phyloP scores from a whole-genome alignment of 2,888 invertebrate genomes.

The Mamestra brassicae region DNA sequence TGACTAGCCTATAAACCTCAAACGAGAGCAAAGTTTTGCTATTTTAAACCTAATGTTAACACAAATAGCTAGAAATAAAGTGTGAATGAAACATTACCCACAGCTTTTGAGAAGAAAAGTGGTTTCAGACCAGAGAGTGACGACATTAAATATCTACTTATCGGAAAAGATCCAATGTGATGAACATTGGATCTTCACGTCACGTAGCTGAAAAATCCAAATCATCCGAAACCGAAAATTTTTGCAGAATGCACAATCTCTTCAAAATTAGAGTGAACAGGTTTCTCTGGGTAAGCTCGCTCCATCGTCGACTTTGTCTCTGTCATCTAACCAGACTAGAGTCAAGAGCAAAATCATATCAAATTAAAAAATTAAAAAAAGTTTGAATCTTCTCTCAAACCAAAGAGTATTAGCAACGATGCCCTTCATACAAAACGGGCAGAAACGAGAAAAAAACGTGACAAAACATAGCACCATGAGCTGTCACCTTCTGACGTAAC shows the following conservation, averaged over 20 bases:
- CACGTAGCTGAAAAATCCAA: background rate
- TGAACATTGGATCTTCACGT: too few species aligned
- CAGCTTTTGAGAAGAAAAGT: too few species aligned
- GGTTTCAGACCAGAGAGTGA: too few species aligned
- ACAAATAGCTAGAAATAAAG: background rate
- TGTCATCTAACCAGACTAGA: too few species aligned
- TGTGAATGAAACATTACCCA: too few species aligned
- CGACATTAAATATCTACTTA: too few species aligned
- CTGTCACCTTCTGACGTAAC: slow-evolving; percentile 46
- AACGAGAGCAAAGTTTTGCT: slow-evolving; percentile 26
- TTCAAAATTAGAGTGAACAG: too few species aligned
- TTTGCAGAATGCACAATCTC: too few species aligned
- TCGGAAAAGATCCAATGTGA: too few species aligned
- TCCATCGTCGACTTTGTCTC: too few species aligned
- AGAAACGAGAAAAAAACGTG: slow-evolving; percentile 2
- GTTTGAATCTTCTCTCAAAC: background rate
- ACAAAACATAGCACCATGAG: slow-evolving; percentile 14
- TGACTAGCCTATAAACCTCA: slow-evolving; percentile 6
- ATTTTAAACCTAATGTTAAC: background rate
- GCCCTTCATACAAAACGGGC: slow-evolving; percentile 25
- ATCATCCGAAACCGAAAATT: background rate
- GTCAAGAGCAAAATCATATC: too few species aligned
- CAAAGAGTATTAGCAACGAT: slow-evolving; percentile 9
- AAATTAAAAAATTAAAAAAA: background rate
- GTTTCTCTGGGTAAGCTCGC: too few species aligned